A percentile compares a stretch with the other conserved stretches of the same genome.
phyloP scores from a whole-genome alignment of 2,113 vertebrate genomes.

The Nothoprocta pentlandii region DNA sequence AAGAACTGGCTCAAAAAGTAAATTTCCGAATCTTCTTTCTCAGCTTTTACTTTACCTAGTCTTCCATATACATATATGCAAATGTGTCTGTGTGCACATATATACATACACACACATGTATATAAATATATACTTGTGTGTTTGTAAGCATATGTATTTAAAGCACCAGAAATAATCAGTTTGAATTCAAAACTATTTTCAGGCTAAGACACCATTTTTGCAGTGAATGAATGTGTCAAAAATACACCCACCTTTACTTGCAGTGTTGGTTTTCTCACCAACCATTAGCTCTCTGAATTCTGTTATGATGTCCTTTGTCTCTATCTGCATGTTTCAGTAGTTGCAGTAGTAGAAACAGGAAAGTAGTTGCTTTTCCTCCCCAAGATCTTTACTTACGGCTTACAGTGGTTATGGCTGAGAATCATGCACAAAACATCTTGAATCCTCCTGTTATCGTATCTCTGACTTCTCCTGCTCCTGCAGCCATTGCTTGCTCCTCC shows the following conservation, averaged over 20 bases:
- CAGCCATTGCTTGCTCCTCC: background rate
- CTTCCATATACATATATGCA: background rate
- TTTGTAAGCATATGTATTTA: background rate
- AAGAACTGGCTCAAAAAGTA: background rate
- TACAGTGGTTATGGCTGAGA: background rate
- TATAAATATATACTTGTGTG: too few species aligned
- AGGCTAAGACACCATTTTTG: fast-evolving
- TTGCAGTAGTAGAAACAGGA: background rate
- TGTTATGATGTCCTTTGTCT: background rate
- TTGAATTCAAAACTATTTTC: background rate
- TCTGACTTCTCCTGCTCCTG: background rate
- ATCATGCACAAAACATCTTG: background rate
- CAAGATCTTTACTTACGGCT: background rate
- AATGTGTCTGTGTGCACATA: too few species aligned
- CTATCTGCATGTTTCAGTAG: background rate
- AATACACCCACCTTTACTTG: background rate
- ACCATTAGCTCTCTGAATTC: background rate
- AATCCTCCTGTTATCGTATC: background rate
- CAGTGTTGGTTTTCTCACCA: background rate
- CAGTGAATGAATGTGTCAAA: background rate
- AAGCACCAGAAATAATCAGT: background rate
- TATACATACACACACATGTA: too few species aligned
- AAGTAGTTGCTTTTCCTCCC: background rate
- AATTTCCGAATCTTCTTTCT: background rate
- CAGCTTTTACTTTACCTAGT: background rate